These are phyloP conservation scores for Ormyrus thymus DNA, from an alignment of 2,888 invertebrate genomes.

Conservation along the genomic window DNA sequence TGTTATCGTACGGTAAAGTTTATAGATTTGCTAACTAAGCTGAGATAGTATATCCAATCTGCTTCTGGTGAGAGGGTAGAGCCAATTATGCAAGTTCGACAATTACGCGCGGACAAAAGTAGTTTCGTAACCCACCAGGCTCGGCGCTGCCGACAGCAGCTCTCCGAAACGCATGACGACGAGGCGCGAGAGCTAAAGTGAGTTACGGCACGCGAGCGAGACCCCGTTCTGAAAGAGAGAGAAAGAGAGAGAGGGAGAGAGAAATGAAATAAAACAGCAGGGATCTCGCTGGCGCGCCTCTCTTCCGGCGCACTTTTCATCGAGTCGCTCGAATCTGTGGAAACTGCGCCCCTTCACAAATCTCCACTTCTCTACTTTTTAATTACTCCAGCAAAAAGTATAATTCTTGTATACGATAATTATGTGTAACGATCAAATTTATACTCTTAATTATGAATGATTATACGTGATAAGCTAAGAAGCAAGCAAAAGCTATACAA, in stretches of 20 bases:
- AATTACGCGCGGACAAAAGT: slow-evolving; percentile 63
- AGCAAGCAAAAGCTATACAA: slow-evolving; percentile 45
- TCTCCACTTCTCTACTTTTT: slow-evolving; percentile 20
- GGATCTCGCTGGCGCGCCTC: slow-evolving; percentile 26
- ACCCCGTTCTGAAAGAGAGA: not conserved
- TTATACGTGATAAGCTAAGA: slow-evolving; percentile 57
- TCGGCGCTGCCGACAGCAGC: slow-evolving; percentile 44
- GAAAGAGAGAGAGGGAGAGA: not conserved
- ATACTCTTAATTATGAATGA: slow-evolving; percentile 44
- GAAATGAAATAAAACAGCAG: too few species aligned
- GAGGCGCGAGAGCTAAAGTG: not conserved
- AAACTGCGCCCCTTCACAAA: slow-evolving; percentile 64
- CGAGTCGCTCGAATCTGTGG: slow-evolving; percentile 73
- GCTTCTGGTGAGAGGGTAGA: slow-evolving; percentile 74
- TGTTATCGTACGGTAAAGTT: slow-evolving; percentile 61
- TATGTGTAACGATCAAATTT: slow-evolving; percentile 57
- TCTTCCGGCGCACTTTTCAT: slow-evolving; percentile 70
- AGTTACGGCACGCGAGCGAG: not conserved
- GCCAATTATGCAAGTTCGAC: slow-evolving; percentile 68
- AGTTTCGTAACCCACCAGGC: slow-evolving; percentile 58
- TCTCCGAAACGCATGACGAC: not conserved
- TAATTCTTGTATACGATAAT: slow-evolving; percentile 64
- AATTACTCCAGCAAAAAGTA: slow-evolving; percentile 39
- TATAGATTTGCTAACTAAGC: slow-evolving; percentile 60
- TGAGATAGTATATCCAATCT: slow-evolving; percentile 64